Evolutionary conservation across 2,797 vertebrate genomes (phyloP).

Genomic region (Mastacembelus armatus): DNA sequence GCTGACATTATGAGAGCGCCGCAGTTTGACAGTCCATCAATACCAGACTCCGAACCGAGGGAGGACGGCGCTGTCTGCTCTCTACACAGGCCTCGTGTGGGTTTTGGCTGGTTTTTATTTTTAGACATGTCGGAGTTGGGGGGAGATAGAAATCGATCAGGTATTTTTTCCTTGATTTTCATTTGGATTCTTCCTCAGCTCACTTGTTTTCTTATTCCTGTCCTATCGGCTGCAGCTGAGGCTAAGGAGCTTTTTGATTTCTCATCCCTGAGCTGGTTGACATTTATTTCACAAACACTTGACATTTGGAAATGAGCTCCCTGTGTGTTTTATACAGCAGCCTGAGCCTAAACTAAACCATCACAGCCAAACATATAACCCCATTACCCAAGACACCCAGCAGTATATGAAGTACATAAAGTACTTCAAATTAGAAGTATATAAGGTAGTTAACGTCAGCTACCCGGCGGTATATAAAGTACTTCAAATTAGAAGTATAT

Average conservation of each 20-base stretch:
- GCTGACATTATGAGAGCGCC: conserved; percentile 6
- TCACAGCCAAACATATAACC: too few species aligned
- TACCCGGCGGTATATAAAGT: too few species aligned
- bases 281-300: conserved; percentile 78
- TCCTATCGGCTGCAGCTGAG: conserved; percentile 24
- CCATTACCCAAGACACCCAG: too few species aligned
- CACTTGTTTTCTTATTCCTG: conserved; percentile 3
- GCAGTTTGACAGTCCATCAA: conserved; percentile 9
- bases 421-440: too few species aligned
- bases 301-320: conserved; percentile 72
- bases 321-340: too few species aligned
- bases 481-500: too few species aligned
- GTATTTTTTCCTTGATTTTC: not conserved
- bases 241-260: conserved; percentile 61
- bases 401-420: too few species aligned
- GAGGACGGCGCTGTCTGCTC: not conserved
- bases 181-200: not conserved
- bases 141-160: conserved; percentile 7
- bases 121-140: not conserved
- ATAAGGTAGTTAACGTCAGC: too few species aligned
- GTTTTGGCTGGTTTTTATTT: fast-evolving
- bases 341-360: too few species aligned
- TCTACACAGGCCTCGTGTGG: conserved; percentile 10
- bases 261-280: conserved; percentile 65
- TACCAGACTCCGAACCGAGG: not conserved